A percentile compares a stretch with the other conserved stretches of the same genome.
Conservation (phyloP, 2,113 vertebrate genomes). For the Sphaerodactylus townsendi region DNA sequence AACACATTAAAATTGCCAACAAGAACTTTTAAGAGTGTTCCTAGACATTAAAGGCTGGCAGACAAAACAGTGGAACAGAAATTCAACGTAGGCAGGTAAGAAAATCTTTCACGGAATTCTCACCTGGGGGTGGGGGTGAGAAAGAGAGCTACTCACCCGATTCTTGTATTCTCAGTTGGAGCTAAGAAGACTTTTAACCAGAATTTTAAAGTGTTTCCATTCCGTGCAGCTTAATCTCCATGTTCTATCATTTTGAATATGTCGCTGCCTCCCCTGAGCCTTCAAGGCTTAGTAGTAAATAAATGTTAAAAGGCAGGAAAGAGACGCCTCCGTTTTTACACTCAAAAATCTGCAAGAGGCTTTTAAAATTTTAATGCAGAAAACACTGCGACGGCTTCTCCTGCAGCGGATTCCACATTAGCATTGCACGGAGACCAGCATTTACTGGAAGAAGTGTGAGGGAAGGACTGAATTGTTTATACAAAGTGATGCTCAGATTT, state of each 20-base stretch:
- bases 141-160: too few species aligned
- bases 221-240: too few species aligned
- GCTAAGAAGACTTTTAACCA: too few species aligned
- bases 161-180: too few species aligned
- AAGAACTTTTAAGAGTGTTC: too few species aligned
- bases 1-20: too few species aligned
- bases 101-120: too few species aligned
- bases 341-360: neutral
- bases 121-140: too few species aligned
- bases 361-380: neutral
- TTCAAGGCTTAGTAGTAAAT: neutral
- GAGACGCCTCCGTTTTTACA: neutral
- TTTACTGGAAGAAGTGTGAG: constrained; percentile 43
- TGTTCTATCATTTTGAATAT: neutral
- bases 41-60: too few species aligned
- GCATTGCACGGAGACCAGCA: constrained; percentile 9
- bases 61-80: too few species aligned
- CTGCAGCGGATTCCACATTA: neutral
- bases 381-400: neutral
- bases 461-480: constrained; percentile 42
- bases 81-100: too few species aligned
- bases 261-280: neutral
- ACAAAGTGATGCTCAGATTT: constrained; percentile 39
- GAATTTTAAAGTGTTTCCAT: too few species aligned
- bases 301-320: neutral